Evolutionary conservation across 2,113 vertebrate genomes (phyloP), one percentile per base, ranked within the genome.

Genomic region (Sylvilagus bachmani): DNA sequence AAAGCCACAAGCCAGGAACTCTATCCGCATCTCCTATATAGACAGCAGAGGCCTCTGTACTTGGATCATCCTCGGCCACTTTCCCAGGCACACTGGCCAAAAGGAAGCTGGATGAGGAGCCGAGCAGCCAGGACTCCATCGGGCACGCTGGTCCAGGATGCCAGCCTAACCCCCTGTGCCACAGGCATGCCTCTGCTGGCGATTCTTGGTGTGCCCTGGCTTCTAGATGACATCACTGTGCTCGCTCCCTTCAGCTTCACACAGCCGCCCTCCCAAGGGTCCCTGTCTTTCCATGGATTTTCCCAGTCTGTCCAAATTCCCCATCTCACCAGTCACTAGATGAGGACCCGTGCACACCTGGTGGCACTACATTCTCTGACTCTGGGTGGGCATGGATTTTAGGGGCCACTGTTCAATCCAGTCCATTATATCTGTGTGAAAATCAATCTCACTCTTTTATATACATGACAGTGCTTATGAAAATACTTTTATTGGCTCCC

Each of bases 401-500:
- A 84, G 78, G 38, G n/a, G 4, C 36, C 7, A 29, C 53, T 71
- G 5, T 51, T 87, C 31, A 49, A 38, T 24, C 5, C 44, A 83
- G 53, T n/a, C 27, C 10, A 64, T 25, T 29, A n/a, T n/a, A 49
- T 61, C 62, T 73, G 22, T 55, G 29, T 79, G 53, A 84, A 74
- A 74, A 73, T 62, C 71, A 90, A 16, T 51, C 2, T 74, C 44
- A 17, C 53, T 85, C 27, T 73, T 90, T 71, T 81, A 87, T 13
- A 70, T 77, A 27, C 3, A 90, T 55, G 71, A 49, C 0, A 29
- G 64, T 55, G 29, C 21, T 94, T 73, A 62, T 33, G 77, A 91
- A 92, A 83, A 84, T 85, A 71, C 61, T 81, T 96, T 93, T 91
- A 92, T 84, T 92, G 3, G 25, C 29, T 87, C 31, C 58, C 74